Evolutionary conservation across 2,797 vertebrate genomes (phyloP), one percentile per base, ranked within the genome.

Genomic region (Stomatorhinus walkeri): DNA sequence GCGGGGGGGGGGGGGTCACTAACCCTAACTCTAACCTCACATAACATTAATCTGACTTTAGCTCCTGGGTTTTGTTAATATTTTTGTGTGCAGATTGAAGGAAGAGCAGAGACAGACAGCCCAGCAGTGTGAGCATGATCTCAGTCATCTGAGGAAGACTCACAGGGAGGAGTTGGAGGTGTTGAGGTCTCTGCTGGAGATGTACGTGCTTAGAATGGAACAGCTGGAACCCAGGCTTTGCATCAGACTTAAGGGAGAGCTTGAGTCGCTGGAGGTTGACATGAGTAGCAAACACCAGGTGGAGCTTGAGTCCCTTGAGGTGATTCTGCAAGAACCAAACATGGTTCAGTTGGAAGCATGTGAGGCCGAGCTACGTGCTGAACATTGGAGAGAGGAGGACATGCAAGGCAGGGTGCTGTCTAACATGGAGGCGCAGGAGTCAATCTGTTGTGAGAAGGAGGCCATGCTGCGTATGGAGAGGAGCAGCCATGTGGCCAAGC

Each of bases 381-480:
- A 94, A 79, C 96, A 98, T 90, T 94, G 94, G 88, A 93, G 95
- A 40, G 96, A 97, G 54, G 91, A 93, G 0, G 94, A 96, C 54
- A 89, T 98, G 89, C 97, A 98, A 92, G 92, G 91, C 22, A 96
- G 95, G 90, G 96, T 98, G 91, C 92, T 97, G 91, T 93, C 95
- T 49, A 97, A 96, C 91, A 96, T 98, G 95, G 97, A 98, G 90
- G 96, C 95, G 1, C 90, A 98, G 92, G 97, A 98, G 95, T 92
- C 90, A 0, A 90, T 97, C 2, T 95, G 93, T 19, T 95, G 97
- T 85, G 96, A 98, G 88, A 95, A 96, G 19, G 89, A 89, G 28
- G 90, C 1, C 61, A 91, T 90, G 61, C 72, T 96, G 16, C 91
- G 88, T 89, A 90, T 94, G 88, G 89, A 49, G 88, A 92, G 81